phyloP scores from a whole-genome alignment of 2,888 invertebrate species.

The Apomyelois bistriatella region DNA sequence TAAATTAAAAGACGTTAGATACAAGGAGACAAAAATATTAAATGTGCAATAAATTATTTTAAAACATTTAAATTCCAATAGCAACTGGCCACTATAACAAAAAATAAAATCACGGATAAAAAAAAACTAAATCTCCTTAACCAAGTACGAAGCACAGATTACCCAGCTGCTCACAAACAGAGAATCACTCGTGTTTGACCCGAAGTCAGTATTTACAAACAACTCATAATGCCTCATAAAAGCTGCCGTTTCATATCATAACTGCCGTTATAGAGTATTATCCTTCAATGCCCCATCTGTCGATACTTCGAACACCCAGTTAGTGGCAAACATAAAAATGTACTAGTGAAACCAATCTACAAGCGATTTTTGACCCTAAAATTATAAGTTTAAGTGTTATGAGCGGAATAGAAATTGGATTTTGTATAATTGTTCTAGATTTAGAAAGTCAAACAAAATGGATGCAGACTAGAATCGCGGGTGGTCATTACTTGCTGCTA shows the following conservation, averaged over 20 bases:
- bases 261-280: slow-evolving; percentile 51
- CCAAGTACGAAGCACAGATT: background rate
- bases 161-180: slow-evolving; percentile 2
- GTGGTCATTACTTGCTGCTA: slow-evolving; percentile 66
- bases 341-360: background rate
- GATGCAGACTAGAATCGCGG: slow-evolving; percentile 52
- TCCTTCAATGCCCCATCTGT: slow-evolving; percentile 65
- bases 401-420: background rate
- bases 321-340: slow-evolving; percentile 19
- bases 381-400: rapidly evolving
- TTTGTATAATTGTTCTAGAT: slow-evolving; percentile 27
- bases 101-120: no score
- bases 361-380: slow-evolving; percentile 31
- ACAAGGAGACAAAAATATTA: no score
- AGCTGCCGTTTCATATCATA: slow-evolving; percentile 47
- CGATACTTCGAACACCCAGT: slow-evolving; percentile 36
- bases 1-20: no score
- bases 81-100: no score
- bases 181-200: background rate
- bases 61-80: no score
- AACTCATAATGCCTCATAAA: slow-evolving; percentile 38
- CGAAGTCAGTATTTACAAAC: slow-evolving; percentile 21
- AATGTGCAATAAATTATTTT: no score
- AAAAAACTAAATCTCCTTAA: background rate
- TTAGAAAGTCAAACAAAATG: slow-evolving; percentile 52